Evolutionary conservation across 1,140 invertebrate species (phyloP).

Genomic region (Sminthurides bifidus): DNA sequence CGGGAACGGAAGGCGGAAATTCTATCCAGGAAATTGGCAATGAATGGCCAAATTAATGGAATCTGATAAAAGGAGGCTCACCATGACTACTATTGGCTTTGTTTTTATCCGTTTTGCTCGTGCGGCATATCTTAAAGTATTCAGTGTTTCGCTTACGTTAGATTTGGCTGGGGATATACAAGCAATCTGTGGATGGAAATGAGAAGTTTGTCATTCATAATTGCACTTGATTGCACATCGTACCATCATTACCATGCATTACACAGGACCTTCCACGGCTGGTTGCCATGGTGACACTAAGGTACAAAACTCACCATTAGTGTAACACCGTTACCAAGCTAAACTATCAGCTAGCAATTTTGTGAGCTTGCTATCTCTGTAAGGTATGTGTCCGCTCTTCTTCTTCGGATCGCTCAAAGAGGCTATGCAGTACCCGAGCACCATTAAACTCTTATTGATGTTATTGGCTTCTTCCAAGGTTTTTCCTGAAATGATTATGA

Average conservation of each 20-base stretch:
- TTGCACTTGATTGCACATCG: not conserved
- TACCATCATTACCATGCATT: too few species aligned
- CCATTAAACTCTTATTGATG: conserved; percentile 92
- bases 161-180: conserved; percentile 74
- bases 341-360: conserved; percentile 84
- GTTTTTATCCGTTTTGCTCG: conserved; percentile 76
- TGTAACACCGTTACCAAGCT: conserved; percentile 86
- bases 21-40: too few species aligned
- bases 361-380: conserved; percentile 83
- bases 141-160: conserved; percentile 79
- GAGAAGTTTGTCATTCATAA: not conserved
- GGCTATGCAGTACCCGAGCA: conserved; percentile 86
- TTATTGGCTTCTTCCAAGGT: conserved; percentile 87
- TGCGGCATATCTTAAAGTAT: conserved; percentile 77
- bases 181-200: conserved; percentile 57
- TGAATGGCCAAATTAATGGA: too few species aligned
- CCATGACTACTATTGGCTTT: conserved; percentile 85
- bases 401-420: conserved; percentile 74
- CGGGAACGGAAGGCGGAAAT: too few species aligned
- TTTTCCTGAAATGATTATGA: too few species aligned
- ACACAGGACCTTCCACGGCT: too few species aligned
- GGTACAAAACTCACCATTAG: conserved; percentile 56
- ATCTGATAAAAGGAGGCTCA: conserved; percentile 39
- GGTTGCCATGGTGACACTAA: not conserved
- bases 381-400: conserved; percentile 74